Evolutionary conservation across 2,113 vertebrate species (phyloP).

Genomic region (Hemiprocne comata): DNA sequence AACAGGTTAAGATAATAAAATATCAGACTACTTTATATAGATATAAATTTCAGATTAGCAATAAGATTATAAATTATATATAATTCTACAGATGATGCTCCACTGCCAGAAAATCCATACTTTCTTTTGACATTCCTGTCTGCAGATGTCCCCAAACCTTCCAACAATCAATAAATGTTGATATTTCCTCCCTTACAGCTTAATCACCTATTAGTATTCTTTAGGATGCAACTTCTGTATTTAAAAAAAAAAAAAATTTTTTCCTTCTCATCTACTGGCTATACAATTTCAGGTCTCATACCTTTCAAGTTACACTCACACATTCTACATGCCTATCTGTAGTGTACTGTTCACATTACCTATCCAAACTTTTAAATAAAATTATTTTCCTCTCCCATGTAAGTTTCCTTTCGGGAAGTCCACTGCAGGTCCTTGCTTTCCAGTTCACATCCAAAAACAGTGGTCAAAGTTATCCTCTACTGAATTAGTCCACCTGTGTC

Average conservation of each 20-base stretch:
- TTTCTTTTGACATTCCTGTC: not conserved
- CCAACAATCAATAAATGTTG: not conserved
- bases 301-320: not conserved
- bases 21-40: not conserved
- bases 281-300: not conserved
- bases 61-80: not conserved
- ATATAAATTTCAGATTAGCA: not conserved
- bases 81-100: not conserved
- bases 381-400: not conserved
- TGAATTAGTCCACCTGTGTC: fast-evolving
- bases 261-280: not conserved
- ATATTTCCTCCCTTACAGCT: not conserved
- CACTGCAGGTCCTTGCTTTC: not conserved
- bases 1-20: not conserved
- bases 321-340: not conserved
- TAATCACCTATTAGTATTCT: not conserved
- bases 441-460: not conserved
- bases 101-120: not conserved
- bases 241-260: too few species aligned
- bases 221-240: not conserved
- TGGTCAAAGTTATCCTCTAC: not conserved
- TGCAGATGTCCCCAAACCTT: not conserved
- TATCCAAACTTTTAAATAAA: not conserved
- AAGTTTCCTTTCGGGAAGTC: not conserved
- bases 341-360: not conserved